Percentiles rank a stretch among this genome's conserved stretches.
Conservation (phyloP, 2,888 invertebrate genomes). For the Temnothorax rugatulus region DNA sequence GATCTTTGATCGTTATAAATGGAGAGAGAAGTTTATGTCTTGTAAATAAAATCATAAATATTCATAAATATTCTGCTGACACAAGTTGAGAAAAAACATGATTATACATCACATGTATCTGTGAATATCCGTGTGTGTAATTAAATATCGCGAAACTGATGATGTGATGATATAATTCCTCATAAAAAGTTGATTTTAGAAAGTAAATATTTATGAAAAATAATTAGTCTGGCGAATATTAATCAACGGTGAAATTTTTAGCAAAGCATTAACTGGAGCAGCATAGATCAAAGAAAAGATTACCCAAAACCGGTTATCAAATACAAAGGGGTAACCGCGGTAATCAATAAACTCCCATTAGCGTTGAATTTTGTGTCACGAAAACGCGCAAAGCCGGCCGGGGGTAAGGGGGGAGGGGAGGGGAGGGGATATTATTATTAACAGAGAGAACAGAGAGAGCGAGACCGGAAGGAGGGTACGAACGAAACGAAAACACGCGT, state of each 20-base stretch:
- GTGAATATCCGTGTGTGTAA: not conserved
- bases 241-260: not conserved
- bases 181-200: not conserved
- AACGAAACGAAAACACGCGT: slow-evolving; percentile 24
- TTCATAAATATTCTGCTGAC: not conserved
- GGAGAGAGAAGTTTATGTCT: not conserved
- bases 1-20: not conserved
- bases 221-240: not conserved
- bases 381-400: not conserved
- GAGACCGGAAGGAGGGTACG: not conserved
- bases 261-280: not conserved
- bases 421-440: slow-evolving; percentile 11
- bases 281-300: not conserved
- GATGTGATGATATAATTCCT: not conserved
- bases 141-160: not conserved
- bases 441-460: slow-evolving; percentile 1
- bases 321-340: not conserved
- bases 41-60: not conserved
- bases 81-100: not conserved
- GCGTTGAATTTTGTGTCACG: not conserved
- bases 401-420: not conserved
- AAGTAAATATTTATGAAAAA: not conserved
- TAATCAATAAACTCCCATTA: slow-evolving; percentile 2
- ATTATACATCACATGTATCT: not conserved
- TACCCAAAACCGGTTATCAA: not conserved